phyloP scores from a whole-genome alignment of 2,113 vertebrate species.

The Acrocephalus kingi region DNA sequence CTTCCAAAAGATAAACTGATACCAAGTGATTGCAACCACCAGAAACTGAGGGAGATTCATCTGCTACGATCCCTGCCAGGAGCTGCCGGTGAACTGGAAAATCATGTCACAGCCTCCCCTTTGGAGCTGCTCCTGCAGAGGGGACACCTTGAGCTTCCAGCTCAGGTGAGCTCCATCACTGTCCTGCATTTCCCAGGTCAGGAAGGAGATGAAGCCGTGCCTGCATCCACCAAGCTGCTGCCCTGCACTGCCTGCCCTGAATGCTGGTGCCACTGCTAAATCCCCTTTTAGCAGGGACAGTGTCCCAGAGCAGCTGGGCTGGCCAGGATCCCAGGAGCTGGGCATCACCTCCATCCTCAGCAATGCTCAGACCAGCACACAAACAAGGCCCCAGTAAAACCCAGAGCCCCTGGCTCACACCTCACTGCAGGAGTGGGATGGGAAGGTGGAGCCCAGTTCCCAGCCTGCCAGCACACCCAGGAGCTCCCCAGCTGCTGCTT shows the following conservation, averaged over 20 bases:
- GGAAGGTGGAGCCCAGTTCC: neutral
- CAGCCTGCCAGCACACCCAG: neutral
- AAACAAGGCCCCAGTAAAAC: neutral
- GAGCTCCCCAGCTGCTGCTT: neutral
- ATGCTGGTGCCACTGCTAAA: neutral
- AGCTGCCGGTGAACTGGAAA: neutral
- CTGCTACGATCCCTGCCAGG: neutral
- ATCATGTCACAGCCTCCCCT: neutral
- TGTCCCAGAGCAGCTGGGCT: neutral
- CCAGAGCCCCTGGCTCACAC: neutral
- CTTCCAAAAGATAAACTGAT: neutral
- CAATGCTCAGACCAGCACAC: fast-evolving
- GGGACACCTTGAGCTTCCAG: neutral
- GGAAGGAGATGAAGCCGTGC: fast-evolving
- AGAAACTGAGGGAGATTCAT: neutral
- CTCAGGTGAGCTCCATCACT: neutral
- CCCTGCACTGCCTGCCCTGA: neutral
- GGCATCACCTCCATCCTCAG: neutral
- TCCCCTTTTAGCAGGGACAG: neutral
- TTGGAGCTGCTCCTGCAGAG: neutral
- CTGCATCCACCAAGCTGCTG: neutral
- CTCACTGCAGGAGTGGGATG: fast-evolving
- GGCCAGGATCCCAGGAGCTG: fast-evolving
- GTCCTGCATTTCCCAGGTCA: neutral
- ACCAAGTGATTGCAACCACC: neutral